Base-by-base conservation (phyloP, 2,888 invertebrate species). In the Acanthosoma haemorrhoidale region DNA sequence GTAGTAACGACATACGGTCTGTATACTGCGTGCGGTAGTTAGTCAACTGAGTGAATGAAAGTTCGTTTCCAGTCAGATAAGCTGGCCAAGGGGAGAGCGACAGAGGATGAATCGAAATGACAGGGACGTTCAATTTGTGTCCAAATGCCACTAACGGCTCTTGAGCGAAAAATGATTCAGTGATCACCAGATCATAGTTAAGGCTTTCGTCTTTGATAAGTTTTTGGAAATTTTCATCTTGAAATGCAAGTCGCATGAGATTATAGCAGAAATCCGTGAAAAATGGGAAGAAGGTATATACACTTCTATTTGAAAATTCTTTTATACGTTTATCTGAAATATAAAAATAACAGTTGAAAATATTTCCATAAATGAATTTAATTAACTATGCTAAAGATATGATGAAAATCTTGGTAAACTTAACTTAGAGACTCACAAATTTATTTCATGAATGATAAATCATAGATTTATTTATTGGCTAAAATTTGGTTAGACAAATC, bases 91-190 rank as follows among this genome's bases (percentile, higher is more conserved):
- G 68, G 16, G 41, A 57, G 11, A 66, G 60, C 3, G 15, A 8
- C 32, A 71, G 5, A 1, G 75, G 72, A 36, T 73, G 70, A 8
- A 70, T 39, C 21, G 59, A 63, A 21, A 75, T 59, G 9, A 74
- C 43, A 18, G 75, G 74, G 3, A 69, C 73, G 6, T 73, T 72
- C 68, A 74, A 73, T 63, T 73, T 74, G 39, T 72, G 59, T 9
- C 72, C 73, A 31, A 75, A 71, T 8, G 72, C 73, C 1, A 69
- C 34, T 2, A 75, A 38, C 1, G 71, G 43, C 41, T 74, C 75
- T 13, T 74, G 75, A 3, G 51, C 38, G 38, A 71, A 74, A 6
- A 67, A 71, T 4, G 74, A 39, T 69, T 75, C 75, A 2, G 70
- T 15, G 4, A 75, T 70, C 3, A 75, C 43, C 8, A 75, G 32